These are phyloP conservation scores for Sebastes itinus DNA, from an alignment of 2,797 vertebrate genomes.

Conservation along the genomic window DNA sequence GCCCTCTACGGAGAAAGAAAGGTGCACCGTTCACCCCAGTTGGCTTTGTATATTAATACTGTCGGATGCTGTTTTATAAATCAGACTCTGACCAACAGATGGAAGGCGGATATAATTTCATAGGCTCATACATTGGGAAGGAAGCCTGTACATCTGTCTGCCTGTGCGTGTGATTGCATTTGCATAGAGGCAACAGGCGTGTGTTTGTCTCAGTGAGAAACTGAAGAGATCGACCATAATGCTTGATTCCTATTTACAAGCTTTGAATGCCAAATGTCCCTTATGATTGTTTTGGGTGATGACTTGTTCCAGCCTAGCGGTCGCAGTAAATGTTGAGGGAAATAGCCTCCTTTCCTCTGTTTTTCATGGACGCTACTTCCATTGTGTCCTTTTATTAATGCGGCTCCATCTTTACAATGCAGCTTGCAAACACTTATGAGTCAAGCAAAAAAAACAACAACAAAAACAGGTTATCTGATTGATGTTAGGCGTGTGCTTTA, in stretches of 20 bases:
- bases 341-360: slow-evolving; percentile 33
- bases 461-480: slow-evolving; percentile 70
- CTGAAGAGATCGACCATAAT: slow-evolving; percentile 20
- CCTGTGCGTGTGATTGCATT: slow-evolving; percentile 62
- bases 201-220: slow-evolving; percentile 49
- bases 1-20: not conserved
- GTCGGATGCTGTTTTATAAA: slow-evolving; percentile 57
- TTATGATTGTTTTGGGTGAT: slow-evolving; percentile 66
- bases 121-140: slow-evolving; percentile 58
- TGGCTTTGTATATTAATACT: slow-evolving; percentile 41
- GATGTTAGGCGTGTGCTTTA: slow-evolving; percentile 74
- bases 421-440: slow-evolving; percentile 33
- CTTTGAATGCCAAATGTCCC: slow-evolving; percentile 65
- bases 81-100: slow-evolving; percentile 65
- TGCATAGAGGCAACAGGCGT: slow-evolving; percentile 55
- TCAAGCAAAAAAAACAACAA: slow-evolving; percentile 14
- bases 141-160: slow-evolving; percentile 60
- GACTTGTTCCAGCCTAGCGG: slow-evolving; percentile 42
- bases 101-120: slow-evolving; percentile 66
- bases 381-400: slow-evolving; percentile 26
- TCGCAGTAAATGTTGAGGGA: slow-evolving; percentile 36
- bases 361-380: slow-evolving; percentile 24
- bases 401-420: slow-evolving; percentile 29
- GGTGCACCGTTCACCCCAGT: not conserved
- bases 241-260: slow-evolving; percentile 63